Evolutionary conservation across 2,888 invertebrate genomes (phyloP), one percentile per base, ranked within the genome.

Genomic region (Cheilosia urbana): DNA sequence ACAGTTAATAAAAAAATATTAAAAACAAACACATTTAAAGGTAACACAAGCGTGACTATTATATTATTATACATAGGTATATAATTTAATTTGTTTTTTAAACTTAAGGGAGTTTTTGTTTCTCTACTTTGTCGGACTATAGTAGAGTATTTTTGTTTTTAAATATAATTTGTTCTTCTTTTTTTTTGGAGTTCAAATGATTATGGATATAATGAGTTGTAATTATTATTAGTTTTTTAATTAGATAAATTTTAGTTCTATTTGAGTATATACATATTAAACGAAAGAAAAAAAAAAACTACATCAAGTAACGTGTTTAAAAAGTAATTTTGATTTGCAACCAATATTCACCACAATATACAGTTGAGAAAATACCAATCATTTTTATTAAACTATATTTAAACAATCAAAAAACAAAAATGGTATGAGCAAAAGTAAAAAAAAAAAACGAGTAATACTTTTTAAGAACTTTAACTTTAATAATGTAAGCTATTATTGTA

Each of bases 141-240:
- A 82, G 83, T 78, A 45, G 60, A 78, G 73, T 84, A 79, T 73
- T 83, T 53, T 78, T 82, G 68, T 71, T 76, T 78, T 82, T 27
- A 40, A 57, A 47, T 60, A 51, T 68, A 60, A 15, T 65, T 57
- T 51, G 49, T 24, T 77, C 55, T 60, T 65, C 17, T 77, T 55
- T 51, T 58, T 81, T 76, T 55, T 34, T 57, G 49, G 49, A 58
- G 69, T 77, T 40, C 77, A 71, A 77, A 82, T 72, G 72, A 62
- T 63, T 72, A 82, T 82, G 76, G 73, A 83, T 69, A 83, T 81
- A 79, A 80, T 72, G 78, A 83, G 78, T 83, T 78, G 79, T 77
- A 85, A 87, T 80, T 82, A 87, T 87, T 87, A 87, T 87, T 87
- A 87, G 87, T 87, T 87, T 80, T 87, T 87, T 87, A 87, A 87